Evolutionary conservation across 2,888 invertebrate species (phyloP), one percentile per base, ranked within the genome.

Genomic region (Luperina testacea): DNA sequence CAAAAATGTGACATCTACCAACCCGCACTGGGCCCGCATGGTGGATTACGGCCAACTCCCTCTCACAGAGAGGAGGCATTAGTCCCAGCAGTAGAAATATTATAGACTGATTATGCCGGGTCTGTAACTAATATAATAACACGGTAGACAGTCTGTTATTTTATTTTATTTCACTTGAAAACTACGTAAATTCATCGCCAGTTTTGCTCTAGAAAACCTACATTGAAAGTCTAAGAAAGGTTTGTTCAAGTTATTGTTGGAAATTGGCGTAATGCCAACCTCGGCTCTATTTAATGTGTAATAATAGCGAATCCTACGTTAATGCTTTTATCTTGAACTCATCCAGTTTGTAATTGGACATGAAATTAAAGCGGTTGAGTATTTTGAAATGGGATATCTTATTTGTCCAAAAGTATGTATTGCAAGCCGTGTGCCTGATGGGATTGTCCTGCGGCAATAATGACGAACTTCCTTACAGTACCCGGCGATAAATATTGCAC

Each of bases 261-360:
- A 61, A 53, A 65, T 69, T 85, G 84, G 84, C 76, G 27, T 11
- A 17, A 9, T 51, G 80, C 87, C 84, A 85, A 32, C 42, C 51
- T 32, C 59, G 17, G 63, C 65, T 67, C 63, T 72, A 59, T 80
- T 87, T 76, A 84, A 80, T 69, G 84, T 77, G 61, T 84, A 87
- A 84, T 87, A 87, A 87, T 74, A 85, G 80, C 59, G 74, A 65
- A 63, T 77, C 63, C 73, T 20, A 77, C 75, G 75, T 79, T 76
- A 80, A 86, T 65, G 80, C 84, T 74, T 83, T 75, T 83, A 76
- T 75, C 87, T 67, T 64, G 32, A 77, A 77, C 69, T 87, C 78
- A 87, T 70, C 65, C 65, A 59, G 45, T 27, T 69, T 84, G 74
- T 85, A 83, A 84, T 84, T 80, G 87, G 32, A 83, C 72, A 64